phyloP scores from a whole-genome alignment of 1,140 invertebrate genomes.

The Goniozus legneri region DNA sequence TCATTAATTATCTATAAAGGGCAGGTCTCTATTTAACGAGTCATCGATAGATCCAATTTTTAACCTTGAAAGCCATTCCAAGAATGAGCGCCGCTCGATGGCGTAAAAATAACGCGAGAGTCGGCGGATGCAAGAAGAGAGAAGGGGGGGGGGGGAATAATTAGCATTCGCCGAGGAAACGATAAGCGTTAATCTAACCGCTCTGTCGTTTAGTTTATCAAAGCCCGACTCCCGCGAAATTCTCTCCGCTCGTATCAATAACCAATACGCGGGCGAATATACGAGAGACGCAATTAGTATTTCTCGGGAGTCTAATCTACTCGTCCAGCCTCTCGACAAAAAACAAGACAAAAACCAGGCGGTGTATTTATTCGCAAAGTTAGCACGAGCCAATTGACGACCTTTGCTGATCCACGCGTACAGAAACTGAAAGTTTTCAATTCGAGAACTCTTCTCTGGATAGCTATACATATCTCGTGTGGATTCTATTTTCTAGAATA shows the following conservation, averaged over 20 bases:
- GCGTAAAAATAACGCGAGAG: not conserved
- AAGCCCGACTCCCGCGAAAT: constrained; percentile 29
- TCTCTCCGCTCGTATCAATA: not conserved
- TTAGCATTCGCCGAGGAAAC: constrained; percentile 44
- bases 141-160: constrained; percentile 46
- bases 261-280: constrained; percentile 38
- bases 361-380: too few species aligned
- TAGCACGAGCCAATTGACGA: too few species aligned
- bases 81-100: not conserved
- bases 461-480: too few species aligned
- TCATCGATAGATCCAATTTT: too few species aligned
- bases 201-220: constrained; percentile 56
- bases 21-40: too few species aligned
- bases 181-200: constrained; percentile 53
- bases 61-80: not conserved
- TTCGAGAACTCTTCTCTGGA: too few species aligned
- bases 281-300: constrained; percentile 41
- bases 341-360: too few species aligned
- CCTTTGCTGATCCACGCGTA: too few species aligned
- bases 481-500: too few species aligned
- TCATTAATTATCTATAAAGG: too few species aligned
- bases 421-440: too few species aligned
- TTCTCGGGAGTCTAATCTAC: constrained; percentile 32
- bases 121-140: not conserved
- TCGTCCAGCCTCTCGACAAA: too few species aligned